Percentiles rank a stretch among this genome's conserved stretches.
Conservation (phyloP, 2,888 invertebrate species). For the Gryllus longicercus region DNA sequence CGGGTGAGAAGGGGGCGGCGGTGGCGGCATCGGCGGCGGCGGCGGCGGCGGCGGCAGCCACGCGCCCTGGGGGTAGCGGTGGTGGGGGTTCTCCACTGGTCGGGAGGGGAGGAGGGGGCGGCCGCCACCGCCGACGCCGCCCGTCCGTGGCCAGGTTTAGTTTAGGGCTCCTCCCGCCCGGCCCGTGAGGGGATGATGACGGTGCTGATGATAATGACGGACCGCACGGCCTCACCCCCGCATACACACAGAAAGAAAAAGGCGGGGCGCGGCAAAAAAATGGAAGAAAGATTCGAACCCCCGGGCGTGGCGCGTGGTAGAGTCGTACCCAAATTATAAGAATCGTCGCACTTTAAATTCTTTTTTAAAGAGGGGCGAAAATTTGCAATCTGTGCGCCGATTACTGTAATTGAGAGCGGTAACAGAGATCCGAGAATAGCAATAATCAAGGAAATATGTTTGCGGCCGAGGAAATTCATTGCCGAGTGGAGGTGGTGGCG, state of each 20-base stretch:
- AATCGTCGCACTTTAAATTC: not conserved
- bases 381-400: not conserved
- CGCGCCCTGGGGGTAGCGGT: constrained; percentile 28
- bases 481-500: not conserved
- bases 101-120: not conserved
- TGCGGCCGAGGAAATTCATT: not conserved
- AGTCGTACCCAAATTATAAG: not conserved
- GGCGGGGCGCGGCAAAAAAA: not conserved
- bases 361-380: not conserved
- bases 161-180: not conserved
- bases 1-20: constrained; percentile 22
- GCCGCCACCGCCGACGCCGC: not conserved
- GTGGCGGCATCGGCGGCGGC: constrained; percentile 23
- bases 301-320: not conserved
- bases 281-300: not conserved
- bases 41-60: constrained; percentile 26
- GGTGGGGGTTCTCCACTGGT: not conserved
- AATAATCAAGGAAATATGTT: not conserved
- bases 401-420: not conserved
- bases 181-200: not conserved
- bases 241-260: not conserved
- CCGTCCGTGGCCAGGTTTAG: not conserved
- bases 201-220: not conserved
- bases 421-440: not conserved
- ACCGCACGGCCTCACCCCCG: not conserved